These are phyloP conservation scores for Epirrhoe alternata DNA, from an alignment of 2,888 invertebrate genomes.

Conservation along the genomic window DNA sequence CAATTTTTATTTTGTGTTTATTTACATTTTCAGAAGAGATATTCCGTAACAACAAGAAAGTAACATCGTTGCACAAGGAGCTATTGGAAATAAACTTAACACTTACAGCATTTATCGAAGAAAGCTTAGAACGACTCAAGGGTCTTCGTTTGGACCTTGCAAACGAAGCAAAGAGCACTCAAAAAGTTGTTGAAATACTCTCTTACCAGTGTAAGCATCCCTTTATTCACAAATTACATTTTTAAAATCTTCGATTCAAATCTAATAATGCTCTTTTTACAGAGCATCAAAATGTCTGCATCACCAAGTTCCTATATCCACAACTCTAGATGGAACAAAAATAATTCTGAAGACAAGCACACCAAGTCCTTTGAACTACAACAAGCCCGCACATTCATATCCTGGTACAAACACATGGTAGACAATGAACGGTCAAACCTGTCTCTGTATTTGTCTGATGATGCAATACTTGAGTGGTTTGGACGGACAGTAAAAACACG, in stretches of 20 bases:
- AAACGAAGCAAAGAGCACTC: constrained; percentile 66
- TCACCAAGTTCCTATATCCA: constrained; percentile 56
- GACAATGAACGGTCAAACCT: constrained; percentile 81
- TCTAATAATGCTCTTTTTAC: constrained; percentile 32
- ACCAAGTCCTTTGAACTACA: constrained; percentile 59
- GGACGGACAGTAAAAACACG: constrained; percentile 86
- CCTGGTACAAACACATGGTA: constrained; percentile 78
- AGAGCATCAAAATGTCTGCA: constrained; percentile 63
- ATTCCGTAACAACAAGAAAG: constrained; percentile 63
- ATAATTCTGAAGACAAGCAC: constrained; percentile 54
- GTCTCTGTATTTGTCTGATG: constrained; percentile 77
- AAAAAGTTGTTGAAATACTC: constrained; percentile 71
- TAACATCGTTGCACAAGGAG: constrained; percentile 69
- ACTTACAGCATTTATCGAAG: constrained; percentile 73
- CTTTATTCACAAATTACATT: background rate
- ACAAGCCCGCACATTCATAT: constrained; percentile 72
- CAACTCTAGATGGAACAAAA: constrained; percentile 48
- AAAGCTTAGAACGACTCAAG: constrained; percentile 69
- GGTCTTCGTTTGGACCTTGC: constrained; percentile 65
- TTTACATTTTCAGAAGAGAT: constrained; percentile 73
- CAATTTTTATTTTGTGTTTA: constrained; percentile 37
- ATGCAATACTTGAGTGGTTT: constrained; percentile 87
- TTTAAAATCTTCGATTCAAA: background rate
- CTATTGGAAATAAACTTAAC: constrained; percentile 79
- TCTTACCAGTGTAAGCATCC: constrained; percentile 66